phyloP scores from a whole-genome alignment of 2,888 invertebrate species.

The Apamea epomidion region DNA sequence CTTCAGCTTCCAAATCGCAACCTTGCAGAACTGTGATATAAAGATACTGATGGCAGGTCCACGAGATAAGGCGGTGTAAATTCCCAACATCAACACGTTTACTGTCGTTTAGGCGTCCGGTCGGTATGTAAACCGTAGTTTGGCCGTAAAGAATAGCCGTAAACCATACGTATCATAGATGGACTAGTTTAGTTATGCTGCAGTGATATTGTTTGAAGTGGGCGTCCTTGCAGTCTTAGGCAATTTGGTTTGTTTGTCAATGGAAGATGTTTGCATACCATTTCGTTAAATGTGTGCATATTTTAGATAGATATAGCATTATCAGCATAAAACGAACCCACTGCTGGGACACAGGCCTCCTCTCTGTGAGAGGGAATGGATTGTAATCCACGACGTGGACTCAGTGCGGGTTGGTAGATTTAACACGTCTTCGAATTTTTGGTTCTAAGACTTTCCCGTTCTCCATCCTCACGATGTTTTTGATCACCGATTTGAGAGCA shows the following conservation, averaged over 20 bases:
- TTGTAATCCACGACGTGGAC: too few relatives aligned
- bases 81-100: constrained; percentile 74
- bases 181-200: constrained; percentile 69
- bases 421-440: too few relatives aligned
- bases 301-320: neutral
- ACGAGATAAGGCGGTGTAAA: constrained; percentile 63
- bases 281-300: neutral
- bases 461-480: too few relatives aligned
- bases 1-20: constrained; percentile 3
- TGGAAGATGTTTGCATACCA: neutral
- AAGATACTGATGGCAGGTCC: constrained; percentile 43
- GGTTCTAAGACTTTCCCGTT: too few relatives aligned
- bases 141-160: constrained; percentile 76
- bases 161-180: constrained; percentile 76
- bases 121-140: constrained; percentile 77
- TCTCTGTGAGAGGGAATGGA: too few relatives aligned
- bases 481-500: too few relatives aligned
- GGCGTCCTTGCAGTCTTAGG: neutral
- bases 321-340: too few relatives aligned
- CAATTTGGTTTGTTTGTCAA: neutral
- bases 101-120: constrained; percentile 70
- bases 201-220: constrained; percentile 66
- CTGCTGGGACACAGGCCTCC: too few relatives aligned
- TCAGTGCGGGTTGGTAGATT: too few relatives aligned
- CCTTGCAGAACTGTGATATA: constrained; percentile 23